Conservation (phyloP, 2,113 vertebrate species). For the Tretioscincus oriximinensis region DNA sequence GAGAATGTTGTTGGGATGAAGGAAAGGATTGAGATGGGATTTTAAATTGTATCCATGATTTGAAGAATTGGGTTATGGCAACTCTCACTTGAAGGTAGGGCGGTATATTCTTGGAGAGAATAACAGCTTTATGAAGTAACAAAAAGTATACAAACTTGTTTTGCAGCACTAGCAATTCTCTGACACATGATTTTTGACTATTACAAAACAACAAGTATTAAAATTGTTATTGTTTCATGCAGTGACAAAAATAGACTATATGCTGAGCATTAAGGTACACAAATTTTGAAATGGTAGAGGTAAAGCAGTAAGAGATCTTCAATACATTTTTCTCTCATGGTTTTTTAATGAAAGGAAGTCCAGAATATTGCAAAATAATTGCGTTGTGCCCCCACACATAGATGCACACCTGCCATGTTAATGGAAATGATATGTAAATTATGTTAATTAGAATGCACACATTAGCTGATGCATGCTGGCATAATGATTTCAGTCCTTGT, state of each 20-base stretch:
- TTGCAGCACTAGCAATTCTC: neutral
- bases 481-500: neutral
- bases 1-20: too few relatives aligned
- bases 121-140: too few relatives aligned
- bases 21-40: too few relatives aligned
- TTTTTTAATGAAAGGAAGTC: conserved; percentile 7
- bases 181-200: neutral
- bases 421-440: conserved; percentile 33
- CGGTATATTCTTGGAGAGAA: too few relatives aligned
- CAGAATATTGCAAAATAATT: conserved; percentile 17
- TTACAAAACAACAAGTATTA: neutral
- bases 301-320: neutral
- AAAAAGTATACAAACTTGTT: neutral
- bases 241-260: neutral
- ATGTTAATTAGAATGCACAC: conserved; percentile 29
- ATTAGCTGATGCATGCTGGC: conserved; percentile 25
- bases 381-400: conserved; percentile 7
- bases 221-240: neutral
- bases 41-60: too few relatives aligned
- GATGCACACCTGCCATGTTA: conserved; percentile 23
- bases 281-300: neutral
- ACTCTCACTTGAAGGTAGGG: too few relatives aligned
- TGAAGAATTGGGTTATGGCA: too few relatives aligned
- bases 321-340: neutral
- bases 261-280: neutral